Base-by-base conservation (phyloP, 2,888 invertebrate species). In the Tipula vernalis region DNA sequence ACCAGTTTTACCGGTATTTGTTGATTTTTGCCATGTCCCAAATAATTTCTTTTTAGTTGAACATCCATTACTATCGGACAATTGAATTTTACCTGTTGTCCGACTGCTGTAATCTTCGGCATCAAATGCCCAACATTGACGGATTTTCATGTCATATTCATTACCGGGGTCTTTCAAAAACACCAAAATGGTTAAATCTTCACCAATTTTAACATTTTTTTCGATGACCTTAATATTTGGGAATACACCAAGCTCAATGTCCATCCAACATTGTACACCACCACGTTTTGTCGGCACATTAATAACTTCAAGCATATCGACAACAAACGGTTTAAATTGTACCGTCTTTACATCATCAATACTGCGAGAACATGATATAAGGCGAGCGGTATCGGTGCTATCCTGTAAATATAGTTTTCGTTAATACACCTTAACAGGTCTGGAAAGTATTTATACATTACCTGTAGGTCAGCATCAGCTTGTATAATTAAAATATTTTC, bases 231-330 rank as follows among this genome's bases (percentile, higher is more conserved):
- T 91, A 90, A 95, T 94, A 88, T 94, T 94, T 39, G 96, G 96
- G 90, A 94, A 95, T 88, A 93, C 92, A 89, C 95, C 95, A 88
- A 93, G 93, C 89, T 95, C 95, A 87, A 95, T 95, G 88, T 95
- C 95, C 95, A 96, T 95, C 95, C 95, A 96, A 91, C 95, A 95
- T 89, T 95, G 94, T 0, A 95, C 93, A 0, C 94, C 93, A 3
- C 95, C 94, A 13, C 93, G 93, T 0, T 93, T 92, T 0, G 94
- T 94, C 36, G 94, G 93, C 0, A 95, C 94, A 0, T 94, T 94
- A 2, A 95, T 93, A 0, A 95, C 94, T 89, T 95, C 95, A 36
- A 95, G 90, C 94, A 95, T 95, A 88, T 95, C 95, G 0, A 94
- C 95, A 90, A 94, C 94, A 89, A 95, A 94, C 0, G 95, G 95